These are phyloP conservation scores for Prosapia bicincta DNA, from an alignment of 2,888 invertebrate genomes.

Conservation along the genomic window DNA sequence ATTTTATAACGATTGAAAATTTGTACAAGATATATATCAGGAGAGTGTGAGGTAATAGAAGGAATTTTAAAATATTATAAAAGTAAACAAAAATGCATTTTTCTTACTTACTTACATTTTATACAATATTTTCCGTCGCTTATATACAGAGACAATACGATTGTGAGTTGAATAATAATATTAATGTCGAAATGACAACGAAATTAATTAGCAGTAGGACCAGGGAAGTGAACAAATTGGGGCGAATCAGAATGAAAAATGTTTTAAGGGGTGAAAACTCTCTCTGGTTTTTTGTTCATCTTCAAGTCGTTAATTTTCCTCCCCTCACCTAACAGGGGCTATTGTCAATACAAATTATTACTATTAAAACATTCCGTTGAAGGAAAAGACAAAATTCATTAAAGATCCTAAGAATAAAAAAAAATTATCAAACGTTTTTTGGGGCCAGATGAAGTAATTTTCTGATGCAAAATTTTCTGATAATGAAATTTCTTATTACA, in stretches of 20 bases:
- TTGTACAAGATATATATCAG: too few species aligned
- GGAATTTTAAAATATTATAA: too few species aligned
- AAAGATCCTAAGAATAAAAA: not conserved
- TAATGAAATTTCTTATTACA: too few species aligned
- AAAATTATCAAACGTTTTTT: too few species aligned
- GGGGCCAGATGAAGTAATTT: too few species aligned
- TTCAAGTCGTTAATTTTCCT: not conserved
- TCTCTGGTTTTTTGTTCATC: not conserved
- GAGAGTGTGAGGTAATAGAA: too few species aligned
- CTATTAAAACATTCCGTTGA: not conserved
- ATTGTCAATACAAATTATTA: not conserved
- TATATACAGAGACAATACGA: too few species aligned
- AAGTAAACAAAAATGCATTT: too few species aligned
- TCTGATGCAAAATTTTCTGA: too few species aligned
- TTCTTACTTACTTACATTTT: too few species aligned
- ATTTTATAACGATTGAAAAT: too few species aligned
- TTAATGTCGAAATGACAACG: not conserved
- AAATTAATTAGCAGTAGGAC: not conserved
- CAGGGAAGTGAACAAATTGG: not conserved
- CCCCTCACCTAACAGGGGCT: not conserved
- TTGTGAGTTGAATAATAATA: not conserved
- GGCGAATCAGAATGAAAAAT: not conserved
- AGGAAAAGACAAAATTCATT: not conserved
- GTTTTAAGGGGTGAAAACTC: not conserved
- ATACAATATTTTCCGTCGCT: too few species aligned